phyloP scores from a whole-genome alignment of 2,797 vertebrate genomes.

The Argyrosomus regius region DNA sequence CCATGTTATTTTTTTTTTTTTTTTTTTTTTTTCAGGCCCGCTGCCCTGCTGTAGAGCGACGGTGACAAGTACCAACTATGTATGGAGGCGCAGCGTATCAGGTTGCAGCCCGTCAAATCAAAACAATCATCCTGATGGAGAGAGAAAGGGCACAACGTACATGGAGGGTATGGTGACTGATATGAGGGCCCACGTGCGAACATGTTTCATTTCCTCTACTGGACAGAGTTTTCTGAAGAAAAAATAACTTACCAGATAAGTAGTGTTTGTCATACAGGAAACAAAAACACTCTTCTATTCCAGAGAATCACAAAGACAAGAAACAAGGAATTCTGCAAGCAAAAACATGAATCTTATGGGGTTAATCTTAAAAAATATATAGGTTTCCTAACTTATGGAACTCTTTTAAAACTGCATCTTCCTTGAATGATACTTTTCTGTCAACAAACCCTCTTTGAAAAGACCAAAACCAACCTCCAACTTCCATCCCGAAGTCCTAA shows the following conservation, averaged over 20 bases:
- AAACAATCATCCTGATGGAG: conserved; percentile 68
- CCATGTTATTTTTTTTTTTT: conserved; percentile 16
- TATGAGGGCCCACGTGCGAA: conserved; percentile 30
- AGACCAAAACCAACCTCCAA: neutral
- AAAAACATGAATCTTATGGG: neutral
- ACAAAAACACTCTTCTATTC: neutral
- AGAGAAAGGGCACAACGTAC: conserved; percentile 24
- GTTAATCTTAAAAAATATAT: neutral
- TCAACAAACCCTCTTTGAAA: neutral
- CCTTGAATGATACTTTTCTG: neutral
- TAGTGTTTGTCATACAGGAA: neutral
- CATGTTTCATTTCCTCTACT: conserved; percentile 18
- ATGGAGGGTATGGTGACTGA: conserved; percentile 53
- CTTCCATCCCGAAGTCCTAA: too few relatives aligned
- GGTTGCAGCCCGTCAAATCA: conserved; percentile 66
- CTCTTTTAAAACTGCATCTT: neutral
- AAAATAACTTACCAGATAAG: neutral
- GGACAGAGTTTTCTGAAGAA: neutral
- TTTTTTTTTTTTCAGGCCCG: conserved; percentile 37
- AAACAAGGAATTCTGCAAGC: neutral
- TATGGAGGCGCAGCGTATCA: conserved; percentile 49
- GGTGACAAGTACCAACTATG: conserved; percentile 60
- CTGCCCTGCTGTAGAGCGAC: conserved; percentile 52
- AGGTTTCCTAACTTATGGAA: neutral
- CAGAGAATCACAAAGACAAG: neutral